These are phyloP conservation scores for Mola mola DNA, from an alignment of 2,113 vertebrate genomes.

Conservation along the genomic window DNA sequence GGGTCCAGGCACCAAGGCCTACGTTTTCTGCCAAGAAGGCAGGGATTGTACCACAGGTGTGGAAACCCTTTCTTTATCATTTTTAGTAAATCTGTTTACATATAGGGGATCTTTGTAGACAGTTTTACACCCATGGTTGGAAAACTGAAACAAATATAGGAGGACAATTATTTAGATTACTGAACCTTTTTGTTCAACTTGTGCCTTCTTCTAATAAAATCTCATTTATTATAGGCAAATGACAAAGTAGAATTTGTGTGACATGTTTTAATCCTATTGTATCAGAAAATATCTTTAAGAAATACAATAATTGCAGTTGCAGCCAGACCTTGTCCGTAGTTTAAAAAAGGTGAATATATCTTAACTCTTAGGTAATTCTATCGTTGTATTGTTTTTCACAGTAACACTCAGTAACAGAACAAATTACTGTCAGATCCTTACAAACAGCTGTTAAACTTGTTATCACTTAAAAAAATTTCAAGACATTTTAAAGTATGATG, in stretches of 20 bases:
- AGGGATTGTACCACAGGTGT: slow-evolving; percentile 96
- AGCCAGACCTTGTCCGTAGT: background rate
- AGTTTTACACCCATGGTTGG: no score
- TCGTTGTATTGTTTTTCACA: background rate
- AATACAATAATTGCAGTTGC: background rate
- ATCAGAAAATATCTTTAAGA: slow-evolving; percentile 9
- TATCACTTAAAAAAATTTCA: no score
- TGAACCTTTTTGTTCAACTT: slow-evolving; percentile 22
- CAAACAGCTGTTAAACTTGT: slow-evolving; percentile 16
- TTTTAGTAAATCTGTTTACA: slow-evolving; percentile 74
- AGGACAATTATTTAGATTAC: background rate
- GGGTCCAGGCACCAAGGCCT: slow-evolving; percentile 89
- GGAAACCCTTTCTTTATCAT: slow-evolving; percentile 91
- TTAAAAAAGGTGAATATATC: slow-evolving; percentile 3
- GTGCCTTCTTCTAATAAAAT: slow-evolving; percentile 18
- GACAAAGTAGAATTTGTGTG: background rate
- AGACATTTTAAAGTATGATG: slow-evolving; percentile 52
- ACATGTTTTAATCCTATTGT: slow-evolving; percentile 7
- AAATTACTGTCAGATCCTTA: slow-evolving; percentile 32
- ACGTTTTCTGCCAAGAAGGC: slow-evolving; percentile 92
- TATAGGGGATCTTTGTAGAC: slow-evolving; percentile 9
- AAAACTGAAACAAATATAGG: no score
- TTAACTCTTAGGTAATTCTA: slow-evolving; percentile 21
- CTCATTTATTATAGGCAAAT: slow-evolving; percentile 6
- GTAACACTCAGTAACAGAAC: background rate